Base-by-base conservation (phyloP, 1,140 invertebrate species). In the Doryteuthis pealeii region DNA sequence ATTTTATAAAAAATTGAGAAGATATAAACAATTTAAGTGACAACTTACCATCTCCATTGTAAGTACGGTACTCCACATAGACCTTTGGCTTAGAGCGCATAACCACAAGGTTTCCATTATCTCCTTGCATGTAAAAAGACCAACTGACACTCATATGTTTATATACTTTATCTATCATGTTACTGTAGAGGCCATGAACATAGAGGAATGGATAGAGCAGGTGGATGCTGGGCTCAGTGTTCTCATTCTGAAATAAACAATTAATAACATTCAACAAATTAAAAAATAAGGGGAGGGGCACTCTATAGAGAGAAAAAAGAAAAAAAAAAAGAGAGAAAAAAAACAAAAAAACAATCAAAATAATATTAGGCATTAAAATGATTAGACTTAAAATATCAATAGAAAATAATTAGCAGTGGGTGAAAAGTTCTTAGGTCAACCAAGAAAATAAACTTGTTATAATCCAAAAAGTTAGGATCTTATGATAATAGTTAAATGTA, bases 161-260 rank as follows among this genome's bases (percentile, higher is more conserved):
- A 18, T 75, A 81, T 45, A 86, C 78, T 71, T 85, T 85, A 68
- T 85, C 81, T 65, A 86, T 76, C 81, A 87, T 83, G 71, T 84
- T 86, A 49, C 80, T 85, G 76, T 87, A 88, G 28, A 86, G 72
- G 72, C 80, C 83, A 74, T 84, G 82, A 43, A 88, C 82, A 76
- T 86, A 88, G 77, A 87, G 76, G n/a, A 87, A 76, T 1, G 87
- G 87, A 69, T 82, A 85, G n/a, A 87, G 66, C 45, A 85, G 43
- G 54, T 84, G 83, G 31, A 82, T 80, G 31, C 74, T 78, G n/a
- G 78, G 79, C 22, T 67, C 66, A 18, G 77, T 74, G 2, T 79
- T 71, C 12, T 81, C 74, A 72, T 76, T 70, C 82, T 83, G 75
- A 73, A 75, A 77, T 66, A 65, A 69, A 77, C 35, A 40, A 5